Percentiles rank a stretch among this genome's conserved stretches.
Conservation (phyloP, 2,888 invertebrate species). For the Pyrrhosoma nymphula region DNA sequence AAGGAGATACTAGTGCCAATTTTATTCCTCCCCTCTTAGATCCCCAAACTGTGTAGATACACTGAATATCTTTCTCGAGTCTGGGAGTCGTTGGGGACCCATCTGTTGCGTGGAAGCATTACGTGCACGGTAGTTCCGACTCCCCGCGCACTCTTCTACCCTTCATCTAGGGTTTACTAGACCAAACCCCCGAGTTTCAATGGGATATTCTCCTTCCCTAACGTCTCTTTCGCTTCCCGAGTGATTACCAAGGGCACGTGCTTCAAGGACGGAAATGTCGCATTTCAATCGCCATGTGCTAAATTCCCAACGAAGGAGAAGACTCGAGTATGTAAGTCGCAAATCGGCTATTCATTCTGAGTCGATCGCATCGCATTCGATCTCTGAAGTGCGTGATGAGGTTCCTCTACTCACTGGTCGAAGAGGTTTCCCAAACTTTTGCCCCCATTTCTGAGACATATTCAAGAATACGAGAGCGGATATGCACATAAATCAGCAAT, state of each 20-base stretch:
- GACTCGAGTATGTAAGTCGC: neutral
- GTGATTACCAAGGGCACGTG: neutral
- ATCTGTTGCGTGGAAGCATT: conserved; percentile 12
- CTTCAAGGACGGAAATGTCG: neutral
- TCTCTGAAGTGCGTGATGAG: neutral
- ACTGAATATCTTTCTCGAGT: neutral
- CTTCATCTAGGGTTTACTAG: neutral
- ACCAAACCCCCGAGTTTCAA: neutral
- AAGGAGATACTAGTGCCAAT: neutral
- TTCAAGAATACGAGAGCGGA: neutral
- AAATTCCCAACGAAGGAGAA: neutral
- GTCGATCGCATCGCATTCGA: neutral
- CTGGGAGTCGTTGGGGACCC: neutral
- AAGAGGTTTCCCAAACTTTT: neutral
- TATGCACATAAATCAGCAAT: neutral
- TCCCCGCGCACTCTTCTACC: neutral
- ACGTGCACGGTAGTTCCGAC: neutral
- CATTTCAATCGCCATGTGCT: neutral
- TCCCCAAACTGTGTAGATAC: neutral
- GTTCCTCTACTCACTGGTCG: neutral
- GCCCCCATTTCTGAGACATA: neutral
- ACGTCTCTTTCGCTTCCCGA: neutral
- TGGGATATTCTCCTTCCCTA: neutral
- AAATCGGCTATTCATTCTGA: neutral
- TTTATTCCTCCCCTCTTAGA: neutral